Conservation (phyloP, 1,140 invertebrate genomes). For the Drosophila lacertosa region DNA sequence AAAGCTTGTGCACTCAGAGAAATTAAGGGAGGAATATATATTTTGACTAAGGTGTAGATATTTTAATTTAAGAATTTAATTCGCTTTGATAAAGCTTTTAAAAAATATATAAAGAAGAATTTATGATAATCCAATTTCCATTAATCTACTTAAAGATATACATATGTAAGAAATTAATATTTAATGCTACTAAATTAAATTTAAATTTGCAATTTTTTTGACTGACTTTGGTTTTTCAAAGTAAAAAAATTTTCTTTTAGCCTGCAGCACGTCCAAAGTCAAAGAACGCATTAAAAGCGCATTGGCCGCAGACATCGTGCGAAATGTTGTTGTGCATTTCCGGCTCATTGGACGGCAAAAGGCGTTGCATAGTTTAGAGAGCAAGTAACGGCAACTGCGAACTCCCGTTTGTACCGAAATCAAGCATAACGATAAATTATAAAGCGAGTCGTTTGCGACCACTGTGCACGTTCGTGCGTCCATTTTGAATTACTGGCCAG, state of each 20-base stretch:
- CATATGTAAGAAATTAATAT: too few relatives aligned
- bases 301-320: slow-evolving; percentile 46
- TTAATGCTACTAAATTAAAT: too few relatives aligned
- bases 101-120: too few relatives aligned
- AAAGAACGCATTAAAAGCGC: slow-evolving; percentile 74
- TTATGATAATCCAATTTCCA: too few relatives aligned
- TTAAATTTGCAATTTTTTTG: background rate
- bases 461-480: slow-evolving; percentile 37
- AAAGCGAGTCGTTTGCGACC: slow-evolving; percentile 44
- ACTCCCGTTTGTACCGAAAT: slow-evolving; percentile 51
- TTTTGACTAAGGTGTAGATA: too few relatives aligned
- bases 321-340: slow-evolving; percentile 55
- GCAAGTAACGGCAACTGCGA: background rate
- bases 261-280: slow-evolving; percentile 40
- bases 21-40: too few relatives aligned
- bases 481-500: slow-evolving; percentile 61
- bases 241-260: background rate
- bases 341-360: slow-evolving; percentile 63
- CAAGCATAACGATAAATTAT: slow-evolving; percentile 66
- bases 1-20: too few relatives aligned
- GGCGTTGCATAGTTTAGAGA: slow-evolving; percentile 34
- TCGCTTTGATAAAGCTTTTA: too few relatives aligned
- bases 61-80: too few relatives aligned
- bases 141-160: too few relatives aligned
- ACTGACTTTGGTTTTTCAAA: background rate